Base-by-base conservation (phyloP, 2,888 invertebrate genomes). In the Alloplasta piceator region DNA sequence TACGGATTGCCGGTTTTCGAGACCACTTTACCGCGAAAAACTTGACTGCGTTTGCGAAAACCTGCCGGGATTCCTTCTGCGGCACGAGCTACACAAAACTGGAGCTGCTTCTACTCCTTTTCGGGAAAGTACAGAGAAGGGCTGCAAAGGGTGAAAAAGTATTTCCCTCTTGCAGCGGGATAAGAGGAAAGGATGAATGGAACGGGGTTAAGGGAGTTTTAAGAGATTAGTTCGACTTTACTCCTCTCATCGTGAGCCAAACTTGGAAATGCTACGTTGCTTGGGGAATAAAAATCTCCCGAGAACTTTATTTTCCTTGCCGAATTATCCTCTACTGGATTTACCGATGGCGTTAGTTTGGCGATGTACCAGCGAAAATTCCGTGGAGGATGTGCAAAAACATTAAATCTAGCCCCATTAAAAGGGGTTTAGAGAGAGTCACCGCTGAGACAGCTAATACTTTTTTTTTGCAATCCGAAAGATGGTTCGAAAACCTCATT, bases 201-300 rank as follows among this genome's bases (percentile, higher is more conserved):
- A 39, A 56, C 61, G 58, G 76, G 83, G 83, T 83, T 83, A 84
- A 80, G 76, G 70, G 80, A 85, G 83, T 85, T 84, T 81, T 61
- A 70, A 71, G 78, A 84, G 83, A 84, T 84, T 85, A 81, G 82
- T 80, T 84, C 78, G 72, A 78, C 82, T 77, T 75, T 63, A 71
- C 75, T 63, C 61, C 58, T 50, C 56, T 71, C 80, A 52, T 73
- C 74, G 52, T 68, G 60, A 43, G 48, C 55, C 48, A 61, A 73
- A 67, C 26, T 50, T 55, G 52, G 56, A 39, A 73, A 73, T 58
- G 50, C 36, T 58, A 39, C 61, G 16, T 73, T 43, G 36, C 43
- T 60, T 64, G 61, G 41, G 41, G 16, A 63, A 74, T 77, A 81
- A 81, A 78, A 83, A 73, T 70, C 79, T 66, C 64, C 70, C 12